phyloP scores from a whole-genome alignment of 2,888 invertebrate species.

The Crepidodera aurea region DNA sequence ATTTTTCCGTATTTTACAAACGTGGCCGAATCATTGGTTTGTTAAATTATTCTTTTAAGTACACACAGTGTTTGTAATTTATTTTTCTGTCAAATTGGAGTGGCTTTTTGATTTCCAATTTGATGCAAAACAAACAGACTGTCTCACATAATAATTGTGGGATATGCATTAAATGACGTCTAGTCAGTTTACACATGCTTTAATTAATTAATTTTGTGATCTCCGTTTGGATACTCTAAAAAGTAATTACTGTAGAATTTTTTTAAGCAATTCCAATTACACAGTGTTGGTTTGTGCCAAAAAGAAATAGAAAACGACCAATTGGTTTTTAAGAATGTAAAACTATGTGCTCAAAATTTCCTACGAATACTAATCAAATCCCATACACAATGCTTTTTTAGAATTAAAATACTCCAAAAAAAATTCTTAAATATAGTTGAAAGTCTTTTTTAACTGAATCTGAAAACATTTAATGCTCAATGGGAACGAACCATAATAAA shows the following conservation, averaged over 20 bases:
- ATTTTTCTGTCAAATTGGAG: conserved; percentile 4
- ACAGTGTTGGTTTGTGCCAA: conserved; percentile 45
- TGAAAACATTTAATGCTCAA: too few relatives aligned
- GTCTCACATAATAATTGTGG: background rate
- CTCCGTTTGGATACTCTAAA: conserved; percentile 39
- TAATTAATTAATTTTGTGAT: conserved; percentile 45
- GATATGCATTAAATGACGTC: conserved; percentile 38
- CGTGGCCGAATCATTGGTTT: too few relatives aligned
- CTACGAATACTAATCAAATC: conserved; percentile 4
- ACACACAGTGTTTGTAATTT: background rate
- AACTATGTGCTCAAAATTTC: conserved; percentile 29
- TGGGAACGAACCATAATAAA: too few relatives aligned
- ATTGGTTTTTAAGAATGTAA: conserved; percentile 34
- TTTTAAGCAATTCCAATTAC: conserved; percentile 4
- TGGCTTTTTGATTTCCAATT: conserved; percentile 1
- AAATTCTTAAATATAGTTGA: too few relatives aligned
- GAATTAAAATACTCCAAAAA: too few relatives aligned
- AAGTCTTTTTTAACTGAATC: too few relatives aligned
- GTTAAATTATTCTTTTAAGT: conserved; percentile 10
- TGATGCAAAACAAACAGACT: background rate
- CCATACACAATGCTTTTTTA: conserved; percentile 27
- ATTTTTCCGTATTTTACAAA: too few relatives aligned
- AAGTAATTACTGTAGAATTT: conserved; percentile 11
- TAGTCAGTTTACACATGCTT: conserved; percentile 46
- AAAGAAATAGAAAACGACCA: conserved; percentile 38